Conservation (phyloP, 2,888 invertebrate species). For the Limenitis camilla region DNA sequence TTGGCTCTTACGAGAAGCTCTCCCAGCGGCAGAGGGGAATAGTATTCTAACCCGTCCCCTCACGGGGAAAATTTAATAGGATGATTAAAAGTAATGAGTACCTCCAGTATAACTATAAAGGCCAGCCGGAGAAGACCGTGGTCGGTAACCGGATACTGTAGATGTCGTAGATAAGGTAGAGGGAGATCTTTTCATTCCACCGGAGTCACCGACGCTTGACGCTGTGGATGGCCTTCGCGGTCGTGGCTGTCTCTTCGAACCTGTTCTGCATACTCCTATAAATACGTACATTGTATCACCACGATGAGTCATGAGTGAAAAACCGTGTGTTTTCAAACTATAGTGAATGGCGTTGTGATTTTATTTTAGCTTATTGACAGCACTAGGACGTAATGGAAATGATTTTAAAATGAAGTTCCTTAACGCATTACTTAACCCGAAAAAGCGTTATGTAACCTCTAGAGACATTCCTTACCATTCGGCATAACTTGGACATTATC, state of each 20-base stretch:
- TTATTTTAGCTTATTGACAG: background rate
- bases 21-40: too few species aligned
- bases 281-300: constrained; percentile 17
- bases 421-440: too few species aligned
- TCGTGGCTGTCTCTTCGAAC: constrained; percentile 67
- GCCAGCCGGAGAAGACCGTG: constrained; percentile 86
- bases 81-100: constrained; percentile 16
- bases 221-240: constrained; percentile 59
- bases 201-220: constrained; percentile 40
- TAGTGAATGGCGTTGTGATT: background rate
- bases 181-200: constrained; percentile 52
- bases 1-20: too few species aligned
- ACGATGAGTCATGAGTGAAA: background rate
- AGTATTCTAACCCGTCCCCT: too few species aligned
- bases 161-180: constrained; percentile 66
- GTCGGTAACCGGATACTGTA: constrained; percentile 72
- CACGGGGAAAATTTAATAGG: too few species aligned
- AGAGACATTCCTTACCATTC: too few species aligned
- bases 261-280: constrained; percentile 67
- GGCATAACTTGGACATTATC: too few species aligned
- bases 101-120: constrained; percentile 82
- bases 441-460: too few species aligned
- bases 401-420: too few species aligned
- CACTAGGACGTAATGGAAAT: background rate
- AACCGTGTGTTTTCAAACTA: background rate